Conservation (phyloP, 1,140 invertebrate species). For the Trachymyrmex septentrionalis region DNA sequence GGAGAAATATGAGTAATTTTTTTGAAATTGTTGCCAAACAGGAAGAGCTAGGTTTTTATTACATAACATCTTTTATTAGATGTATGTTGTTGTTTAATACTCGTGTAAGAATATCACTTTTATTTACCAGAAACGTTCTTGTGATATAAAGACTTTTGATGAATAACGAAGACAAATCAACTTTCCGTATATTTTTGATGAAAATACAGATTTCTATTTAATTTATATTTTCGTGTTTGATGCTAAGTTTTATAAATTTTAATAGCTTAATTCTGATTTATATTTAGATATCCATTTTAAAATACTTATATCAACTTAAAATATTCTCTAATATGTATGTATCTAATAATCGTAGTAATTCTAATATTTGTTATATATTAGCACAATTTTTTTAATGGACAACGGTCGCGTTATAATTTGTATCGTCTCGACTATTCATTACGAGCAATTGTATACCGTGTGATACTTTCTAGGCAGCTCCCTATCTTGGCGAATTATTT, state of each 20-base stretch:
- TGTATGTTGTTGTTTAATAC: not conserved
- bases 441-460: not conserved
- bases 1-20: not conserved
- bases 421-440: not conserved
- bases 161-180: not conserved
- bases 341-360: too few species aligned
- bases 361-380: conserved; percentile 19
- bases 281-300: too few species aligned
- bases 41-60: not conserved
- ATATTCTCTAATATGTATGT: too few species aligned
- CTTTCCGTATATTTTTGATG: not conserved
- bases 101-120: not conserved
- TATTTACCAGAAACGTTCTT: not conserved
- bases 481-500: conserved; percentile 55
- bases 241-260: not conserved
- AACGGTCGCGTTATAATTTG: not conserved
- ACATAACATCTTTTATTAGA: not conserved
- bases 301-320: too few species aligned
- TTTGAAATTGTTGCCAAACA: not conserved
- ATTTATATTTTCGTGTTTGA: not conserved
- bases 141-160: not conserved
- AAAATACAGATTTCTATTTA: not conserved
- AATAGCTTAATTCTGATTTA: not conserved
- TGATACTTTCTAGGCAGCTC: not conserved
- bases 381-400: conserved; percentile 11